These are phyloP conservation scores for Linurgus olivaceus DNA, from an alignment of 2,797 vertebrate genomes.

Conservation along the genomic window DNA sequence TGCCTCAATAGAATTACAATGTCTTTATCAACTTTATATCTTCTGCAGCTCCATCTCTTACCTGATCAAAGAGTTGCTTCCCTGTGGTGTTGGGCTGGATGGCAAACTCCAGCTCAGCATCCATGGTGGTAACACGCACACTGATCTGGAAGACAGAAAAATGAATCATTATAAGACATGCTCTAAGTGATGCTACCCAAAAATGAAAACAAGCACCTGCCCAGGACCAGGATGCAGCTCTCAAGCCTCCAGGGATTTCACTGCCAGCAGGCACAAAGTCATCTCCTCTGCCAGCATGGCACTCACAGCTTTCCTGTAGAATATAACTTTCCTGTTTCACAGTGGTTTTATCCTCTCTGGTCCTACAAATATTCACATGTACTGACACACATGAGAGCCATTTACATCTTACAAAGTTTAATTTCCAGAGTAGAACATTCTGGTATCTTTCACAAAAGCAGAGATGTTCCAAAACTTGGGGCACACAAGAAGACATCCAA, in stretches of 20 bases:
- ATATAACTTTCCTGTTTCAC: neutral
- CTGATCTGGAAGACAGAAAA: slow-evolving; percentile 82
- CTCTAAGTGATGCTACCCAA: neutral
- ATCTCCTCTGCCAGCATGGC: neutral
- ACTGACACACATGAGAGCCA: neutral
- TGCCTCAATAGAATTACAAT: neutral
- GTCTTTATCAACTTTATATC: neutral
- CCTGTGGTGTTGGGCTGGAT: slow-evolving; percentile 97
- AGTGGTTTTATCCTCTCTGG: neutral
- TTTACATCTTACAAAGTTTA: neutral
- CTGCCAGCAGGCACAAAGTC: neutral
- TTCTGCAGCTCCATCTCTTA: slow-evolving; percentile 44
- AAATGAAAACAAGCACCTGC: neutral
- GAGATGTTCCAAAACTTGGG: neutral
- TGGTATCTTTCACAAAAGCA: neutral
- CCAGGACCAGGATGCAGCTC: neutral
- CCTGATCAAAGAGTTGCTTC: slow-evolving; percentile 98
- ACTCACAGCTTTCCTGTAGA: neutral
- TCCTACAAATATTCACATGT: neutral
- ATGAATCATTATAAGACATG: neutral
- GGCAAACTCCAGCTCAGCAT: slow-evolving; percentile 97
- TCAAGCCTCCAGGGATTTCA: neutral
- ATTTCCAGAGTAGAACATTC: neutral
- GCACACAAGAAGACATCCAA: neutral
- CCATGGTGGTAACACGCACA: slow-evolving; percentile 96